Evolutionary conservation across 2,888 invertebrate genomes (phyloP), one percentile per base, ranked within the genome.

Genomic region (Gymnosoma rotundatum): DNA sequence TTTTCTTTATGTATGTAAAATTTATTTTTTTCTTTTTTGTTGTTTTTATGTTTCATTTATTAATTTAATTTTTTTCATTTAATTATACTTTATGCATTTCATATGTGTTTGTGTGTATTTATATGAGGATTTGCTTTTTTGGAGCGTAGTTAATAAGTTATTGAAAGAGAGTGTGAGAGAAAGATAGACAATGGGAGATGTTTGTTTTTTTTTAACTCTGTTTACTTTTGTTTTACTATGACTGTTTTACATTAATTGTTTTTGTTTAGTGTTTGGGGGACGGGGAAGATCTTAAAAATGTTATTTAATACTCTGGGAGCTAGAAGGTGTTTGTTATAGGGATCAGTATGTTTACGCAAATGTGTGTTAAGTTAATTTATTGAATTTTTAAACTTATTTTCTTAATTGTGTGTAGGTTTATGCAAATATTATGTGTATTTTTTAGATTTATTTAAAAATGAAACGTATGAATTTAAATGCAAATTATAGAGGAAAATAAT

Each of bases 1-100:
- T 72, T 78, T 70, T 72, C 88, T 87, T 88, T 88, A 83, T 88
- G 80, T 88, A 87, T 88, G 89, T 88, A 87, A 88, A 87, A 88
- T 87, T 86, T 85, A 72, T 86, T 73, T n/a, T n/a, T 63, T 87
- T 86, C 83, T 69, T 86, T 73, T n/a, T 20, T 63, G 50, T 63
- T 42, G 42, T 42, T 42, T 9, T 42, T 42, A 12, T 42, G 12
- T 50, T 63, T 72, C 56, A 48, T 81, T 74, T 85, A 72, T 52
- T 66, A 64, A 75, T 69, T 79, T 78, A 67, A 58, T 83, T 64
- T 69, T 42, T 42, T 12, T 42, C 48, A 60, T 78, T 69, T 69
- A 78, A 69, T 78, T 81, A 52, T 79, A 83, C 50, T 50, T 82
- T 70, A 54, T 75, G 66, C 54, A 20, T 80, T 74, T 52, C 18